Conservation (phyloP, 2,888 invertebrate genomes). For the Drosophila dives region DNA sequence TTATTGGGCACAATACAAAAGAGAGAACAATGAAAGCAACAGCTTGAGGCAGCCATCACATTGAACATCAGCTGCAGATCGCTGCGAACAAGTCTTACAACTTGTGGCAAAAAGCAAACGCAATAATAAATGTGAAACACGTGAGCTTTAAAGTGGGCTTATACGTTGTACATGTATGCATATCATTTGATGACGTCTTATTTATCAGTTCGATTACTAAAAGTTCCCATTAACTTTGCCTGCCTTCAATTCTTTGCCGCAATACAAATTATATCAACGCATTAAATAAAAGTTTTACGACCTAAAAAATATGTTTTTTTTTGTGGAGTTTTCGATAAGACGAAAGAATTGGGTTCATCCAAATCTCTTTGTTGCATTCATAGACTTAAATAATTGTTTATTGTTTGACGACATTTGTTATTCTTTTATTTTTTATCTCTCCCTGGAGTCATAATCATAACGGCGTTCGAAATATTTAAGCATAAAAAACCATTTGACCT, state of each 20-base stretch:
- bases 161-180: not conserved
- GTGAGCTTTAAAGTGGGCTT: slow-evolving; percentile 18
- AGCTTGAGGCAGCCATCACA: slow-evolving; percentile 42
- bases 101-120: slow-evolving; percentile 22
- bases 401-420: not conserved
- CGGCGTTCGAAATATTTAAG: not conserved
- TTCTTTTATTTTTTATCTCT: not conserved
- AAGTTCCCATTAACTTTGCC: not conserved
- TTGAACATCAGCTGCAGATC: slow-evolving; percentile 51
- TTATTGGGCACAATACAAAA: slow-evolving; percentile 66
- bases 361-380: not conserved
- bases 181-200: slow-evolving; percentile 7
- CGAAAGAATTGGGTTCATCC: not conserved
- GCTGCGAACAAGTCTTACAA: slow-evolving; percentile 11
- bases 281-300: not conserved
- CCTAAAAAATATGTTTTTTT: not conserved
- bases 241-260: not conserved
- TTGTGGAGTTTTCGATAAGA: not conserved
- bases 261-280: not conserved
- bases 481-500: not conserved
- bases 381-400: not conserved
- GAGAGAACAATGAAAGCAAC: slow-evolving; percentile 61
- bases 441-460: not conserved
- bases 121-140: slow-evolving; percentile 29
- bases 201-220: slow-evolving; percentile 11